Evolutionary conservation across 2,888 invertebrate genomes (phyloP), one percentile per base, ranked within the genome.

Genomic region (Poecilobothrus nobilitatus): DNA sequence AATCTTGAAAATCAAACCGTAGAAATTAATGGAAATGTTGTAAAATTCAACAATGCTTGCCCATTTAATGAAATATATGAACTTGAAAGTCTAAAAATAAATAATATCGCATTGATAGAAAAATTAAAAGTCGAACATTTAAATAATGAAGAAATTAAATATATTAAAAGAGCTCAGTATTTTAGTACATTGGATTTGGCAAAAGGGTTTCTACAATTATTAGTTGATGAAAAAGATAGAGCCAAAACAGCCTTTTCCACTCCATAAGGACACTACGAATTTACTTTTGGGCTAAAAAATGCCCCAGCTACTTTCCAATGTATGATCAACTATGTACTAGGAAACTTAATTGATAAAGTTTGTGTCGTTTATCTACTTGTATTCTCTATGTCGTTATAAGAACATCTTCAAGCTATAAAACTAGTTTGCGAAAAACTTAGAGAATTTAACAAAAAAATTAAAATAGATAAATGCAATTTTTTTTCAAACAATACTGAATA

Each of bases 171-270:
- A 27, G 69, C 68, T 20, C 61, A 66, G 15, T 72, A 72, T 63
- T 71, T 71, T 66, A 53, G 69, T 20, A 70, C 70, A 8, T 33
- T 71, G 20, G 71, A 71, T 27, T 69, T 71, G 22, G 70, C 68
- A 2, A 67, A 73, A 63, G 71, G 69, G n/a, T 72, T 72, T 63
- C 71, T 71, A 62, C 70, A 71, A 66, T 71, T 70, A 18, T 62
- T 65, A 63, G 66, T 67, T 5, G 15, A 34, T 9, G 9, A 53
- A 12, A 62, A 66, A 65, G 37, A 64, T 62, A 34, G 63, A 62
- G n/a, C 4, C 2, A 63, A 70, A 33, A 70, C 63, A 33, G 66
- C 66, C 8, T 63, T 63, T 21, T 63, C 63, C 3, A 63, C 63
- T 9, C 5, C 63, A 63, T 20, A 12, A 20, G 21, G 63, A 1